Evolutionary conservation across 2,113 vertebrate species (phyloP).

Genomic region (Sphaerodactylus townsendi): DNA sequence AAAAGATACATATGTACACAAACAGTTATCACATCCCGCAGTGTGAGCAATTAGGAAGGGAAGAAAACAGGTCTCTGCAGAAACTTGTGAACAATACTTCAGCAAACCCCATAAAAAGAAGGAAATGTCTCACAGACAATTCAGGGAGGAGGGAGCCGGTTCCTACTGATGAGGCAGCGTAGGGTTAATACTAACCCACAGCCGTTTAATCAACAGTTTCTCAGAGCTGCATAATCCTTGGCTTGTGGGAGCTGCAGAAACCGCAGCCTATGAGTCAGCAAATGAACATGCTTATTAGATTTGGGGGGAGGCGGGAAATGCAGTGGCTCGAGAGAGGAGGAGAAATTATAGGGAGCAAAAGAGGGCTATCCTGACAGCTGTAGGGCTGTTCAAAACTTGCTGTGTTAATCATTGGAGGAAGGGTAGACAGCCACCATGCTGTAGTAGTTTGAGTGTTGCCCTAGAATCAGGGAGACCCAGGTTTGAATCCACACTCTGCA

Average conservation of each 20-base stretch:
- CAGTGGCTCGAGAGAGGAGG: background rate
- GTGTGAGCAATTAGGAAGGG: background rate
- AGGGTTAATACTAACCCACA: slow-evolving; percentile 24
- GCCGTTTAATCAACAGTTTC: background rate
- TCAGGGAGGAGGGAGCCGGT: background rate
- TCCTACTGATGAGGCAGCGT: background rate
- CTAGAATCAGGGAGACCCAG: background rate
- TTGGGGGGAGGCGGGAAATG: accelerated
- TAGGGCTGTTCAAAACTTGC: accelerated
- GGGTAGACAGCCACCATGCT: no score
- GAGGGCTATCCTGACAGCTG: background rate
- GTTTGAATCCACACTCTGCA: background rate
- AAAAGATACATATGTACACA: background rate
- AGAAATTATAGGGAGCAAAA: background rate
- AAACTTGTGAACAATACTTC: background rate
- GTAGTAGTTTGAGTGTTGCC: background rate
- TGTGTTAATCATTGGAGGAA: background rate
- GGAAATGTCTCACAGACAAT: background rate
- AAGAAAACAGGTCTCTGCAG: background rate
- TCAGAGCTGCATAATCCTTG: background rate
- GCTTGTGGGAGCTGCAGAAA: background rate
- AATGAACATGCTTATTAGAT: accelerated
- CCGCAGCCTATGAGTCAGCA: background rate
- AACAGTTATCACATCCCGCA: background rate
- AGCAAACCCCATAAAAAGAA: background rate